Percentiles rank a stretch among this genome's conserved stretches.
Evolutionary conservation across 1,140 invertebrate genomes (phyloP).

Genomic region (Venturia canescens): DNA sequence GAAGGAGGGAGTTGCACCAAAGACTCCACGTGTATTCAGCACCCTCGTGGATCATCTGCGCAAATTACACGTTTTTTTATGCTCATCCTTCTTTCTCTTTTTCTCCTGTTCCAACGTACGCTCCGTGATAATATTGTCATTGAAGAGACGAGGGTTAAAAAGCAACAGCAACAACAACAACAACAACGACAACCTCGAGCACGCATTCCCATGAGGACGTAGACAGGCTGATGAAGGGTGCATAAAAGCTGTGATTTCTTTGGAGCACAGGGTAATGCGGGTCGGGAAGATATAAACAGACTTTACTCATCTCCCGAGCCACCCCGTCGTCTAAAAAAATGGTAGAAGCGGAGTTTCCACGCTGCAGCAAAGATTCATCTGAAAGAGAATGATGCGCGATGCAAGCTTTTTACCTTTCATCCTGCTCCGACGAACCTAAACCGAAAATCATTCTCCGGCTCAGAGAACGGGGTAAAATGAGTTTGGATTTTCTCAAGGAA

Average conservation of each 20-base stretch:
- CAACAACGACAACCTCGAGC: neutral
- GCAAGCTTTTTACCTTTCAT: too few relatives aligned
- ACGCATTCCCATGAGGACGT: neutral
- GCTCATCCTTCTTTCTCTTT: neutral
- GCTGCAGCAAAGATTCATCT: too few relatives aligned
- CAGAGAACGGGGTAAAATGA: too few relatives aligned
- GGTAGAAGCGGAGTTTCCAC: too few relatives aligned
- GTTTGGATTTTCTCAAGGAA: too few relatives aligned
- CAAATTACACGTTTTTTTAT: constrained; percentile 32
- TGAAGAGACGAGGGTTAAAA: neutral
- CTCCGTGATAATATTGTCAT: neutral
- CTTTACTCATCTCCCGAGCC: neutral
- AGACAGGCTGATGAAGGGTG: neutral
- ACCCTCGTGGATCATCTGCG: constrained; percentile 18
- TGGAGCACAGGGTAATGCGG: neutral
- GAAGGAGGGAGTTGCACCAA: constrained; percentile 21
- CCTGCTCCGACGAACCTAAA: too few relatives aligned
- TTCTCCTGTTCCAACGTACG: neutral
- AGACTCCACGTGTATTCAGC: constrained; percentile 32
- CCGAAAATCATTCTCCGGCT: too few relatives aligned
- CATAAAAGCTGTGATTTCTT: neutral
- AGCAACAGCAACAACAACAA: neutral
- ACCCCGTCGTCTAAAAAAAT: neutral
- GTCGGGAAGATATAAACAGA: neutral
- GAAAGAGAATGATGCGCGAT: too few relatives aligned